A percentile compares a stretch with the other conserved stretches of the same genome.
These are phyloP conservation scores for Noctilio leporinus DNA, from an alignment of 2,113 vertebrate species.

Conservation along the genomic window DNA sequence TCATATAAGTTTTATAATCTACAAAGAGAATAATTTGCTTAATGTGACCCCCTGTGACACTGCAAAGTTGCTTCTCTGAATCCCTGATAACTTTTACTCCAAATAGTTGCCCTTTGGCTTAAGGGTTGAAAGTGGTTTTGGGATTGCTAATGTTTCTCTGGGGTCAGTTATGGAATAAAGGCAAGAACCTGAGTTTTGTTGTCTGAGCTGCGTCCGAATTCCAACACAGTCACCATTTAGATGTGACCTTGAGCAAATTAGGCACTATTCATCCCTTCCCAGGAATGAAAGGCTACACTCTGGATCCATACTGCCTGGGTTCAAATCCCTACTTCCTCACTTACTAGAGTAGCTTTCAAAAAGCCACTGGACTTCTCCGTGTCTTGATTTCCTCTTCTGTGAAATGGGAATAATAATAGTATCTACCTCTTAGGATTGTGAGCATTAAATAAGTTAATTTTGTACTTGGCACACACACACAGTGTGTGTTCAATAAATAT, in stretches of 20 bases:
- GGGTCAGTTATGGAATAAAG: neutral
- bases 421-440: neutral
- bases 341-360: neutral
- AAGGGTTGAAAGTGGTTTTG: neutral
- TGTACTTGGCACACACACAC: neutral
- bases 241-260: neutral
- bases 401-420: neutral
- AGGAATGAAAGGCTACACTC: neutral
- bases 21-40: neutral
- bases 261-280: neutral
- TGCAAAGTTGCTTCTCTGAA: neutral
- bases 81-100: neutral
- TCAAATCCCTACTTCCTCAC: neutral
- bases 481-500: neutral
- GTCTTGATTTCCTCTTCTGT: neutral
- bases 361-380: neutral
- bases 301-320: neutral
- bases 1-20: neutral
- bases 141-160: neutral
- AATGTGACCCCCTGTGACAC: neutral
- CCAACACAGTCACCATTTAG: neutral
- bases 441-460: neutral
- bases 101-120: neutral
- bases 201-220: neutral
- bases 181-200: neutral